Percentiles rank a stretch among this genome's conserved stretches.
These are phyloP conservation scores for Callopanchax toddi DNA, from an alignment of 2,113 vertebrate species.

Conservation along the genomic window DNA sequence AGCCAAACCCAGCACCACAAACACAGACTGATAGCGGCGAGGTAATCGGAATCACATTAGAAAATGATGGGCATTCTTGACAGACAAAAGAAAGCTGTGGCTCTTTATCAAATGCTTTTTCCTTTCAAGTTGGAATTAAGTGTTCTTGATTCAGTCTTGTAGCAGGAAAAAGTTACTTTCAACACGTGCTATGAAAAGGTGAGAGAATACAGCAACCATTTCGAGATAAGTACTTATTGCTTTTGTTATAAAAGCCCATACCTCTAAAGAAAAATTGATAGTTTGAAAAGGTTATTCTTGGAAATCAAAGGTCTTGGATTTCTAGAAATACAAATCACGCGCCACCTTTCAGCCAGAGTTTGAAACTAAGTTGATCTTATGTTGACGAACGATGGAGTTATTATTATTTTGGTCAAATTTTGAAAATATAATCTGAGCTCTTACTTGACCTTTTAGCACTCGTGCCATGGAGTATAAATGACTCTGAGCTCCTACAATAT, in stretches of 20 bases:
- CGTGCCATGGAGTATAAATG: too few relatives aligned
- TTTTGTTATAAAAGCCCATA: too few relatives aligned
- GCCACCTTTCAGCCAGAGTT: too few relatives aligned
- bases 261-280: too few relatives aligned
- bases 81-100: conserved; percentile 7
- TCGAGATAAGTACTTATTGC: too few relatives aligned
- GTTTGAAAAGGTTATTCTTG: too few relatives aligned
- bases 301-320: too few relatives aligned
- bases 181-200: neutral
- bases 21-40: conserved; percentile 45
- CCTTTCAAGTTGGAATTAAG: neutral
- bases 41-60: conserved; percentile 53
- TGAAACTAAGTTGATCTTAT: neutral
- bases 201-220: too few relatives aligned
- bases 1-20: conserved; percentile 44
- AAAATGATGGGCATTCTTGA: conserved; percentile 37
- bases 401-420: too few relatives aligned
- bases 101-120: conserved; percentile 6
- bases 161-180: conserved; percentile 2
- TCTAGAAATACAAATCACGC: neutral
- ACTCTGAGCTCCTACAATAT: too few relatives aligned
- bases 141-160: neutral
- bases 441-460: too few relatives aligned
- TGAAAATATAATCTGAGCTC: too few relatives aligned
- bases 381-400: neutral